Percentiles rank a stretch among this genome's conserved stretches.
phyloP scores from a whole-genome alignment of 2,797 vertebrate species.

The Dromococcyx pavoninus region DNA sequence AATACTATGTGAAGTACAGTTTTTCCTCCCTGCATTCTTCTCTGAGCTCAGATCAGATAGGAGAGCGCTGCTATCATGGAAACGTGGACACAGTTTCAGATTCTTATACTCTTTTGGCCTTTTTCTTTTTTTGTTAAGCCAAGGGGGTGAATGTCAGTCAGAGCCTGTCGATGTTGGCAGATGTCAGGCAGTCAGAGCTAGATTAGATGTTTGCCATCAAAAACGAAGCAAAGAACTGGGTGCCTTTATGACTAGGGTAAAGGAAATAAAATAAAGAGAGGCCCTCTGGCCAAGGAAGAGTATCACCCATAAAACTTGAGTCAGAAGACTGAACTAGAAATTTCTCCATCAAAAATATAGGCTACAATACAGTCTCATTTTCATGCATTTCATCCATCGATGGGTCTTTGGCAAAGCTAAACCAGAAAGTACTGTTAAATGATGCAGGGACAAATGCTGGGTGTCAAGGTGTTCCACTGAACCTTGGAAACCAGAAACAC shows the following conservation, averaged over 20 bases:
- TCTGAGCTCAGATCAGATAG: not conserved
- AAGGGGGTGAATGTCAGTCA: not conserved
- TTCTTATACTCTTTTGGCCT: not conserved
- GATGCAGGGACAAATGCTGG: accelerated
- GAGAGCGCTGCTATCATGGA: not conserved
- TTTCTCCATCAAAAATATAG: not conserved
- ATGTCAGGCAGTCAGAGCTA: not conserved
- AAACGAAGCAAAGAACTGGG: not conserved
- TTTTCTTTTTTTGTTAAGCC: not conserved
- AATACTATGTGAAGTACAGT: not conserved
- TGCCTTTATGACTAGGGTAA: not conserved
- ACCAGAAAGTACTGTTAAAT: not conserved
- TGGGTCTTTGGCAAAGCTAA: not conserved
- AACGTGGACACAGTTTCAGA: not conserved
- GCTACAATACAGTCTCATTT: not conserved
- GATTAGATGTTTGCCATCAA: not conserved
- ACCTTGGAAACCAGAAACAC: not conserved
- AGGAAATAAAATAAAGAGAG: not conserved
- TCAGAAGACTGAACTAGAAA: not conserved
- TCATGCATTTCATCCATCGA: not conserved
- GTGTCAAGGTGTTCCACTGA: not conserved
- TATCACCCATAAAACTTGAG: not conserved
- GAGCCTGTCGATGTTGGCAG: not conserved
- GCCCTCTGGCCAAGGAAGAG: not conserved
- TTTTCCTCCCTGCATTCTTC: too few species aligned